A percentile compares a stretch with the other conserved stretches of the same genome.
phyloP scores from a whole-genome alignment of 2,888 invertebrate genomes.

The Mayetiola destructor region DNA sequence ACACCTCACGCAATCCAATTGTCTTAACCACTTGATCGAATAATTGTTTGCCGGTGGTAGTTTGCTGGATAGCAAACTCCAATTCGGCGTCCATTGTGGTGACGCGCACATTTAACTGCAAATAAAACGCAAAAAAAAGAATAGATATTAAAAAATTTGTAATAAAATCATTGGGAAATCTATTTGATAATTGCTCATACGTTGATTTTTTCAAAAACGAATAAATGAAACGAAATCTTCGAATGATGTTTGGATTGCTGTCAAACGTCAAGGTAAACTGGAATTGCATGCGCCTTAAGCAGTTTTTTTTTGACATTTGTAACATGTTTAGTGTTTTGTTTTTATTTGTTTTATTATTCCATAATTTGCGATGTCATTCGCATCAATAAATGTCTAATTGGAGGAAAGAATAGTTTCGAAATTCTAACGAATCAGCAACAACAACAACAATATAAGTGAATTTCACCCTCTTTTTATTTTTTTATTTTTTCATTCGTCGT shows the following conservation, averaged over 20 bases:
- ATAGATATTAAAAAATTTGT: not conserved
- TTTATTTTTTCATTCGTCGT: no score
- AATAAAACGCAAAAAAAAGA: slow-evolving; percentile 22
- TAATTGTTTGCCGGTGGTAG: slow-evolving; percentile 97
- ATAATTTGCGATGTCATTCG: slow-evolving; percentile 12
- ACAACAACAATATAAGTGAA: not conserved
- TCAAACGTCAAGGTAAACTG: slow-evolving; percentile 11
- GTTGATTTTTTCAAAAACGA: not conserved
- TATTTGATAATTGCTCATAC: not conserved
- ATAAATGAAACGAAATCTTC: not conserved
- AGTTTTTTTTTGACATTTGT: not conserved
- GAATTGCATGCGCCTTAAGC: not conserved
- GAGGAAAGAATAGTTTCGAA: no score
- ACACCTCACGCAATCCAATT: slow-evolving; percentile 95
- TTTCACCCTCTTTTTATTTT: not conserved
- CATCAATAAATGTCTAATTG: not conserved
- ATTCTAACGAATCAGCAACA: no score
- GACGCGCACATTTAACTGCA: slow-evolving; percentile 97
- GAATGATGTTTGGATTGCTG: slow-evolving; percentile 1
- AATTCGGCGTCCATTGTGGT: slow-evolving; percentile 99
- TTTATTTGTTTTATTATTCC: no score
- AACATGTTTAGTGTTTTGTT: no score
- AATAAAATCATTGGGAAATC: not conserved
- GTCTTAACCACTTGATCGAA: slow-evolving; percentile 99
- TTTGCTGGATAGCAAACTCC: slow-evolving; percentile 99